Evolutionary conservation across 2,797 vertebrate genomes (phyloP).

Genomic region (Siniperca obscura): DNA sequence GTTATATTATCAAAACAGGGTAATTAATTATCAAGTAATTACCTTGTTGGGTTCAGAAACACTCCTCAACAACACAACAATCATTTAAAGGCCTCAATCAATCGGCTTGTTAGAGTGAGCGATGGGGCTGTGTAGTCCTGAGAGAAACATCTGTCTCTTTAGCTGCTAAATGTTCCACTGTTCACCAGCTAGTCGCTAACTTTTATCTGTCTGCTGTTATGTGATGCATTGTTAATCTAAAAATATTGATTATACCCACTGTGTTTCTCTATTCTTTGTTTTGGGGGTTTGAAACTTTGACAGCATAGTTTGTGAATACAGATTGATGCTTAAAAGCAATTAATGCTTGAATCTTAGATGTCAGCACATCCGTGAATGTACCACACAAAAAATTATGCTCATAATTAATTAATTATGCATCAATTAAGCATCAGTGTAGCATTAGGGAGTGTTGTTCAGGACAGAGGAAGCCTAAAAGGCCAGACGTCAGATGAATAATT

Average conservation of each 20-base stretch:
- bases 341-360: background rate
- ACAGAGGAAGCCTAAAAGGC: constrained; percentile 73
- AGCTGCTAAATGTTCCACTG: background rate
- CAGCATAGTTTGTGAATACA: background rate
- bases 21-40: constrained; percentile 43
- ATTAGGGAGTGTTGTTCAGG: constrained; percentile 59
- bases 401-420: too few species aligned
- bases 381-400: background rate
- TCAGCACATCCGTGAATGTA: background rate
- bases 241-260: background rate
- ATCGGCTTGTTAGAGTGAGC: background rate
- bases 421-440: constrained; percentile 66
- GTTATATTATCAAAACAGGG: constrained; percentile 21
- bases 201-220: background rate
- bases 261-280: background rate
- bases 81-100: constrained; percentile 34
- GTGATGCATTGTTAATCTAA: background rate
- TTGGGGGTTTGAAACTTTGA: background rate
- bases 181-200: background rate
- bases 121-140: background rate
- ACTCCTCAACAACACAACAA: too few species aligned
- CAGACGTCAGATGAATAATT: constrained; percentile 77
- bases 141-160: constrained; percentile 3
- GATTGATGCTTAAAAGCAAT: background rate
- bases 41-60: constrained; percentile 5